Evolutionary conservation across 2,888 invertebrate species (phyloP), one percentile per base, ranked within the genome.

Genomic region (Rhopalosiphum nymphaeae): DNA sequence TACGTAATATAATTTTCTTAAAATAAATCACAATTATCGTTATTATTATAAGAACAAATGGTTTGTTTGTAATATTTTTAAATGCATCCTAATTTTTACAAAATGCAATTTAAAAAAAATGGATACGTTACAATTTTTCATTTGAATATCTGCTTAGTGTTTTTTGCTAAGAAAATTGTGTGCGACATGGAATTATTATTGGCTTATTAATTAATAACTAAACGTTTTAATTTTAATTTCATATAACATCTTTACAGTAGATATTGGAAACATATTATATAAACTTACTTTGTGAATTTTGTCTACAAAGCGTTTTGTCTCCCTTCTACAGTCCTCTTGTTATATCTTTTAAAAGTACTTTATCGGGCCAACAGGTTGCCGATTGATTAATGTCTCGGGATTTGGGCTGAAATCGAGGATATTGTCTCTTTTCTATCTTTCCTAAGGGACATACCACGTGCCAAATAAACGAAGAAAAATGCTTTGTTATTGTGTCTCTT

Each of bases 371-470:
- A 93, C 93, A 93, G 93, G 93, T 93, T 89, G 93, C n/a, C 88
- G 78, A 93, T 93, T 93, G 89, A 93, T 93, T 89, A 89, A 93
- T 89, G 89, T 93, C 89, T 89, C 56, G 89, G 53, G 89, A 93
- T 89, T 93, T 29, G 78, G 67, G 25, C 78, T 89, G 93, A 88
- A 89, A 93, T 89, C 88, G 88, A 78, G 44, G 53, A 88, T 78
- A 89, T 92, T 86, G 86, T 86, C 85, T 21, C n/a, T 26, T 92
- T 86, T 13, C 61, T 36, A 46, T 11, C 90, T 78, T 85, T 61
- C 61, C 57, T 87, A 46, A 29, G 46, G 25, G 26, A 57, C 49
- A 90, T 84, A 88, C 85, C 57, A 57, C n/a, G 90, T 78, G 85
- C 57, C n/a, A 84, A 56, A 84, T 36, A 94, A 94, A 90, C 57